Percentiles rank a stretch among this genome's conserved stretches.
Evolutionary conservation across 2,888 invertebrate genomes (phyloP).

Genomic region (Phortica magna): DNA sequence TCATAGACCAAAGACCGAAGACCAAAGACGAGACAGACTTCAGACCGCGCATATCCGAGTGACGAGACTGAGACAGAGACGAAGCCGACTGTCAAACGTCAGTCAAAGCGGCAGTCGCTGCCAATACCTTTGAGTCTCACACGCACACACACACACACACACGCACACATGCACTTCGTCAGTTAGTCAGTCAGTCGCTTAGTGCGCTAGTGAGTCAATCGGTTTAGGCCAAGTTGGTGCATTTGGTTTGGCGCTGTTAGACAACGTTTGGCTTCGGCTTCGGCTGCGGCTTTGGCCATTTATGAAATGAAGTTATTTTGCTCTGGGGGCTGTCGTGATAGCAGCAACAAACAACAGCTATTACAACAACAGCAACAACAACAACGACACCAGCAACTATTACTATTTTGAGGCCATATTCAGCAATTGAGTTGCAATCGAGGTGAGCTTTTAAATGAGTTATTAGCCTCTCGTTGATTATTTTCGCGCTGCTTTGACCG

Average conservation of each 20-base stretch:
- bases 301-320: slow-evolving; percentile 76
- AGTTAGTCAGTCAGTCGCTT: neutral
- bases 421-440: slow-evolving; percentile 49
- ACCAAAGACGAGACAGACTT: too few species aligned
- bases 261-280: slow-evolving; percentile 29
- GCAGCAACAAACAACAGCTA: slow-evolving; percentile 30
- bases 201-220: neutral
- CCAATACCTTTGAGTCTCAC: slow-evolving; percentile 38
- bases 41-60: too few species aligned
- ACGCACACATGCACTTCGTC: neutral
- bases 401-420: slow-evolving; percentile 46
- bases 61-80: too few species aligned
- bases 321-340: slow-evolving; percentile 63
- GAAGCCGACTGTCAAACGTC: too few species aligned
- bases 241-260: slow-evolving; percentile 34
- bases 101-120: too few species aligned
- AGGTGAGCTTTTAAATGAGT: slow-evolving; percentile 63
- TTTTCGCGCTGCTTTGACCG: slow-evolving; percentile 53
- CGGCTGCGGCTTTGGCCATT: slow-evolving; percentile 65
- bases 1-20: too few species aligned
- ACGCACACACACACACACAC: slow-evolving; percentile 43
- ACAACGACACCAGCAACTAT: slow-evolving; percentile 26
- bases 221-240: slow-evolving; percentile 12
- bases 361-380: slow-evolving; percentile 47
- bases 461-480: slow-evolving; percentile 66